Evolutionary conservation across 1,140 invertebrate genomes (phyloP), one percentile per base, ranked within the genome.

Genomic region (Drosophila simulans): DNA sequence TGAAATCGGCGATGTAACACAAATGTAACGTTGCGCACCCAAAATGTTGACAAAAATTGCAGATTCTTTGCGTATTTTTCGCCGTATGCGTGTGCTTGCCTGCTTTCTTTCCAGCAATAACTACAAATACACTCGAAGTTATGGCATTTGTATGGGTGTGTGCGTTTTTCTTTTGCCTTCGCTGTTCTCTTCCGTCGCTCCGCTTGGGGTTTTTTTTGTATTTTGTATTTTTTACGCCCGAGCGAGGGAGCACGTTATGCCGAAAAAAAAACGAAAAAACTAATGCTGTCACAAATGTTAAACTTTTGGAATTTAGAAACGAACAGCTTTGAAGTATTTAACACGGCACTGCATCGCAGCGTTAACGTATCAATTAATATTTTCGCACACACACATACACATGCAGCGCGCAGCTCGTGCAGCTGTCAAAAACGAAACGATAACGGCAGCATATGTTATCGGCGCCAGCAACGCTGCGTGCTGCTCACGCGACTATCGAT

Each of bases 191-290:
- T 8, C 31, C 31, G 31, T 10, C 31, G 7, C 31, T 31, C 3
- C 31, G 31, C 1, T 31, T 31, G 7, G 8, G 0, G 8, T 8
- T 3, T 15, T 37, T 63, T 27, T 27, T 48, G 17, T 17, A 4
- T 3, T 31, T 10, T 10, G 1, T 8, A 15, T 37, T 63, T 27
- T 27, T 48, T 17, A 4, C 20, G 31, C 20, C n/a, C 31, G 0
- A 37, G 64, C 58, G 15, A 7, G 10, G 11, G 59, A 49, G 20
- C 13, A 25, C 11, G n/a, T 20, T 35, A 52, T 12, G 51, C 40
- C 60, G 60, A 68, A 65, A 63, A 68, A 20, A 52, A 52, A 52
- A 52, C 60, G 40, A 68, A 65, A 63, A 68, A 31, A 52, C 64
- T 45, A 52, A 52, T 52, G 52, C 45, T 37, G 31, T 45, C 10